These are phyloP conservation scores for Diaphora mendica DNA, from an alignment of 2,888 invertebrate genomes.

Conservation along the genomic window DNA sequence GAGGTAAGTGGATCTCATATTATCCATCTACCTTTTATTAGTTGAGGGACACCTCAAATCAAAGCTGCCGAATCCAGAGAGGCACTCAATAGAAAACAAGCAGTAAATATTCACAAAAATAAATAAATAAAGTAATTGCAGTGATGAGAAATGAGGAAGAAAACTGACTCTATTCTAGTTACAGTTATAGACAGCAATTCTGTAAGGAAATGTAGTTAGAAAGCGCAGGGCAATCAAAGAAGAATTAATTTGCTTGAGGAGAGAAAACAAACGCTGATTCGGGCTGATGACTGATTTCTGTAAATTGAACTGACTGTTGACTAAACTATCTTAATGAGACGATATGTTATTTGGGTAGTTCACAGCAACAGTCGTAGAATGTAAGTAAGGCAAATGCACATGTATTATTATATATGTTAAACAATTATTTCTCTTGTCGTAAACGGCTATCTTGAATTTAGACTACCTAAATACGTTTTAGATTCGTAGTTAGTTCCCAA, in stretches of 20 bases:
- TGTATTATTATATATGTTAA: not conserved
- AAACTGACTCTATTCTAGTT: too few species aligned
- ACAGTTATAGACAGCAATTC: too few species aligned
- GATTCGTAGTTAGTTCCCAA: conserved; percentile 69
- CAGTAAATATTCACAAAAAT: not conserved
- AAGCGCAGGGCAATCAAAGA: not conserved
- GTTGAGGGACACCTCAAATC: conserved; percentile 1
- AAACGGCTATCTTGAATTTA: conserved; percentile 31
- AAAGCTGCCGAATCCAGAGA: not conserved
- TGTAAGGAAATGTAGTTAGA: not conserved
- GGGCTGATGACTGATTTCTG: too few species aligned
- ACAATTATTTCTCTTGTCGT: conserved; percentile 4
- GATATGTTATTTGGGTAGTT: not conserved
- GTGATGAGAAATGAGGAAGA: too few species aligned
- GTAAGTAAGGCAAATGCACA: not conserved
- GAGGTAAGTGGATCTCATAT: not conserved
- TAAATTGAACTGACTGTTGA: too few species aligned
- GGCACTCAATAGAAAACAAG: not conserved
- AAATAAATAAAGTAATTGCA: too few species aligned
- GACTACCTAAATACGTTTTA: conserved; percentile 33
- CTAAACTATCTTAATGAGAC: not conserved
- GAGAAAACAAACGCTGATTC: too few species aligned
- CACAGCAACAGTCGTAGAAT: not conserved
- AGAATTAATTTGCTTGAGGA: not conserved
- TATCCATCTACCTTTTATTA: not conserved